Evolutionary conservation across 2,888 invertebrate genomes (phyloP).

Genomic region (Mimumesa dahlbomi): DNA sequence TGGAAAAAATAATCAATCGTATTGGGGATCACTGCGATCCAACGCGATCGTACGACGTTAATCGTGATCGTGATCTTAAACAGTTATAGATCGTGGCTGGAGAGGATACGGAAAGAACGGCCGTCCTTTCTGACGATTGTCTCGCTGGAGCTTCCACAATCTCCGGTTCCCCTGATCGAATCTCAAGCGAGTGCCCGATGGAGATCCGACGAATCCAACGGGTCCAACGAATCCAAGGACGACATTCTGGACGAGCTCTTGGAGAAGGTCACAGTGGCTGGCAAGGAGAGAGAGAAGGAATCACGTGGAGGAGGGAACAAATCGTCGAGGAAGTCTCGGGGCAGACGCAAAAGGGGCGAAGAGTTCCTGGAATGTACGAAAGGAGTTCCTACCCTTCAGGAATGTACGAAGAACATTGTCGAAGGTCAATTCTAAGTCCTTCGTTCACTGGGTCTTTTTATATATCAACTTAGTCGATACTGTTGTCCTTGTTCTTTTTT

Average conservation of each 20-base stretch:
- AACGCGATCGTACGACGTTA: no score
- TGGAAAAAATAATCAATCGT: no score
- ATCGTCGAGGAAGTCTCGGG: slow-evolving; percentile 46
- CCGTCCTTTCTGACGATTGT: slow-evolving; percentile 75
- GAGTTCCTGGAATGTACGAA: slow-evolving; percentile 64
- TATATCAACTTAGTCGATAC: slow-evolving; percentile 12
- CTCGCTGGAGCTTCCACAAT: slow-evolving; percentile 75
- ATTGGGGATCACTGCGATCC: no score
- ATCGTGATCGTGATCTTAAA: slow-evolving; percentile 4
- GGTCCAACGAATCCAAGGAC: slow-evolving; percentile 58
- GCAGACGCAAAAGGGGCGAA: slow-evolving; percentile 42
- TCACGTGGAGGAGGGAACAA: slow-evolving; percentile 35
- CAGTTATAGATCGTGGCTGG: slow-evolving; percentile 74
- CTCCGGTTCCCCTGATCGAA: slow-evolving; percentile 74
- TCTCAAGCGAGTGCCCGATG: slow-evolving; percentile 69
- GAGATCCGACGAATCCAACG: slow-evolving; percentile 49
- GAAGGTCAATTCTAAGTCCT: slow-evolving; percentile 61
- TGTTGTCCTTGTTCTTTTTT: no score
- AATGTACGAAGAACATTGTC: slow-evolving; percentile 68
- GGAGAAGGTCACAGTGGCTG: slow-evolving; percentile 63
- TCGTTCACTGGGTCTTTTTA: slow-evolving; percentile 35
- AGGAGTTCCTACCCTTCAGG: slow-evolving; percentile 64
- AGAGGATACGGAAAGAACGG: slow-evolving; percentile 69
- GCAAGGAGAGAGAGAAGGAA: slow-evolving; percentile 52
- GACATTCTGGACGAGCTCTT: slow-evolving; percentile 68